Conservation (phyloP, 2,113 vertebrate genomes). For the Nothoprocta pentlandii region DNA sequence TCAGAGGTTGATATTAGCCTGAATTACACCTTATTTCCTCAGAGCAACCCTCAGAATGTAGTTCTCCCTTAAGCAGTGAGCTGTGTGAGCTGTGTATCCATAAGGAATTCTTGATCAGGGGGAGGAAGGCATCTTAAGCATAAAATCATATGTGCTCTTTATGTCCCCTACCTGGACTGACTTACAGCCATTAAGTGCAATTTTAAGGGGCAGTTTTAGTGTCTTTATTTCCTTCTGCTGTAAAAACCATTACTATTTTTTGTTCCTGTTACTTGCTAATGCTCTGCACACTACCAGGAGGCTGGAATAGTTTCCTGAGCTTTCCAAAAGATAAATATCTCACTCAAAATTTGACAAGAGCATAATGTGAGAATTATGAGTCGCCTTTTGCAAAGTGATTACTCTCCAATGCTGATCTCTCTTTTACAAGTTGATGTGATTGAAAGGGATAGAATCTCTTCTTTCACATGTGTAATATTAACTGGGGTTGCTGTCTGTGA, state of each 20-base stretch:
- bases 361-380: not conserved
- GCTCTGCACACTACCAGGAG: not conserved
- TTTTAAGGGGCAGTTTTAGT: not conserved
- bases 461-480: not conserved
- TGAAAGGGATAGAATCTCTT: not conserved
- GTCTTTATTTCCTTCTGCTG: not conserved
- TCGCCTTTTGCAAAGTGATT: not conserved
- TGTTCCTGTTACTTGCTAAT: not conserved
- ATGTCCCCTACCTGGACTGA: not conserved
- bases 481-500: not conserved
- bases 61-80: not conserved
- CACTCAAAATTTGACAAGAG: not conserved
- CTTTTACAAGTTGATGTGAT: not conserved
- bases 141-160: not conserved
- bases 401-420: not conserved
- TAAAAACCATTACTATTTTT: not conserved
- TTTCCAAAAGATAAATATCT: not conserved
- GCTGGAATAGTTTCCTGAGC: not conserved
- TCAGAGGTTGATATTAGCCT: not conserved
- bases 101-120: not conserved
- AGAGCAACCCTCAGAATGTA: not conserved
- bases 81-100: not conserved
- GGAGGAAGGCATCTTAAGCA: not conserved
- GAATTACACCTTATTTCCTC: not conserved
- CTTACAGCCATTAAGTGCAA: not conserved